Evolutionary conservation across 2,113 vertebrate species (phyloP), one percentile per base, ranked within the genome.

Genomic region (Aviceda subcristata): DNA sequence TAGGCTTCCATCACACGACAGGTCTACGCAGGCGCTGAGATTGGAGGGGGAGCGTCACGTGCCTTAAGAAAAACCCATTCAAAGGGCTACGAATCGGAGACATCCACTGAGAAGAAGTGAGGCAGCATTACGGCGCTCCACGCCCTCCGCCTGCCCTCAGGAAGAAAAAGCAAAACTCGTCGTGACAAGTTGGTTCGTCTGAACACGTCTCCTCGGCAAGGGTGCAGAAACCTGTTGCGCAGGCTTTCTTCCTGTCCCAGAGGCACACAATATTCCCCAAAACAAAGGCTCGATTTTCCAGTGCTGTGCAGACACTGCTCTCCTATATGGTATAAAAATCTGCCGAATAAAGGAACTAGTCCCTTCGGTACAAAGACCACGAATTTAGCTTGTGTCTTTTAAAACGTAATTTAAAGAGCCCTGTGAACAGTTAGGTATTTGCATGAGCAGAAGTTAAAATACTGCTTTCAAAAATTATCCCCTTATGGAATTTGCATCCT

Each of bases 161-260:
- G 53, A 94, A 86, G 48, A 75, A 69, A 20, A 60, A 94, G 73
- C 36, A 96, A 64, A 96, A 87, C 96, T 77, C 72, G 87, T 81
- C 76, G 36, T 17, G 23, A 77, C 93, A 94, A 71, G 94, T 73
- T 75, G 38, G 83, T 95, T 93, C 30, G 83, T 39, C 91, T 89
- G 89, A 96, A 94, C 94, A 92, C 0, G 94, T 84, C 16, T 84
- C 16, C 0, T 53, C 18, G 0, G 80, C 46, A 60, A 76, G 39
- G 45, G 63, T 73, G 79, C 89, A 92, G 82, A 97, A 97, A 97
- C 97, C 97, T 96, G 97, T 96, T 96, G 91, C 32, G 3, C 96
- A 94, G 84, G 96, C 72, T 97, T 97, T 95, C 90, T 95, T 94
- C 87, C 87, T 92, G 55, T 88, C 88, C 80, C 82, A 86, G 63